Base-by-base conservation (phyloP, 2,888 invertebrate species). In the Petrolisthes manimaculis region DNA sequence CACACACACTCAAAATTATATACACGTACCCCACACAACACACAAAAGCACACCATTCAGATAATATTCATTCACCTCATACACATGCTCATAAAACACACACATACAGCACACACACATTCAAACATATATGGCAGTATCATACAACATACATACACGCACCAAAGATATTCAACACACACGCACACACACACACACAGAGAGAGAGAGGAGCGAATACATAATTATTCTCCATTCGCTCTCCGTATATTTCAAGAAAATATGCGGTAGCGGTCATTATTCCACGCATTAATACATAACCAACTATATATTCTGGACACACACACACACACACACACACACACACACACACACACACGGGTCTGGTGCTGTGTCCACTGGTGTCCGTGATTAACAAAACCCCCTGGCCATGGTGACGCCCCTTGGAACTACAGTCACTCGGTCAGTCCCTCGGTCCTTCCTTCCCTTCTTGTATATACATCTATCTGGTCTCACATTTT, bases 341-440 rank as follows among this genome's bases (percentile, higher is more conserved):
- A 61, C 61, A 61, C 61, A 61, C 61, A 61, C 61, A 14, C 61
- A 61, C 61, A 61, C 61, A 61, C 61, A 61, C 61, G 51, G 12
- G 37, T 14, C 24, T 61, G 61, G 61, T 14, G 53, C 81, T 67
- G 84, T 84, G 84, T 84, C 84, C 84, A 84, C 84, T 61, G 53
- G 78, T 77, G 61, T n/a, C 84, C 74, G 24, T 84, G 84, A 84
- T 84, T 84, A 84, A 84, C 84, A 84, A 84, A 84, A 84, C 84
- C 75, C 75, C 61, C 14, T 61, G 61, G 61, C 61, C n/a, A 55
- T 21, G 55, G 71, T 77, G 77, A 74, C 84, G 56, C 56, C 84
- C 61, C 77, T 75, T 84, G 77, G 77, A 77, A 84, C 75, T 84
- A 84, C 84, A 77, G 77, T 61, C 84, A n/a, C 77, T n/a, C 79